Evolutionary conservation across 2,888 invertebrate genomes (phyloP), one percentile per base, ranked within the genome.

Genomic region (Schrankia costaestrigalis): DNA sequence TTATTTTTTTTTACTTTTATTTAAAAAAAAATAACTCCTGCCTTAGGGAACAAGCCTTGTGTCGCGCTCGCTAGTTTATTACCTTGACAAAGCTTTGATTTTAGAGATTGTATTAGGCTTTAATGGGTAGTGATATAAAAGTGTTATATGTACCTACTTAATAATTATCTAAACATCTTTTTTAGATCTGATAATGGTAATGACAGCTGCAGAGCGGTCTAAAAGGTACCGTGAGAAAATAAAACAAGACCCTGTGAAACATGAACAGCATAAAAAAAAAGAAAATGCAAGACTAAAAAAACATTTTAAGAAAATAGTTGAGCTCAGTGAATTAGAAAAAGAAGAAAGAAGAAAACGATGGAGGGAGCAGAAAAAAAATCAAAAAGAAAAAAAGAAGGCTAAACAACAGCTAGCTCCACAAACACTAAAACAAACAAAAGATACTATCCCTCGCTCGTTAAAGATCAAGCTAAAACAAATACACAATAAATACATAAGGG

Each of bases 311-410:
- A 30, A 14, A 9, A 34, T 34, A 19, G 19, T 5, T 2, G 34
- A 34, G 12, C 13, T 39, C 8, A 35, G 18, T 18, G 34, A 35
- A 26, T 18, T 10, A 12, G 27, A 40, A 15, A 39, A 39, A 14
- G n/a, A 26, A 22, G 6, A 3, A 10, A 17, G 11, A 19, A 26
- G 34, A 35, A 31, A 35, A 40, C n/a, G n/a, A 15, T 39, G 31
- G 31, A 26, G 34, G 11, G 27, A 40, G 11, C 23, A 40, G 9
- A 31, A 40, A 23, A 29, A 17, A 9, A 39, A 21, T 18, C 22
- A 27, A 11, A 28, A 24, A 31, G 11, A 13, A 11, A 27, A 12
- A 17, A 27, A 32, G 14, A 32, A 25, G 17, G 7, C 17, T 5
- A 17, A 17, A 7, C 21, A 7, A 12, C n/a, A 9, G 8, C 17